These are phyloP conservation scores for Montipora capitata DNA, from an alignment of 92 coral and sea anemone genomes.

Conservation along the genomic window DNA sequence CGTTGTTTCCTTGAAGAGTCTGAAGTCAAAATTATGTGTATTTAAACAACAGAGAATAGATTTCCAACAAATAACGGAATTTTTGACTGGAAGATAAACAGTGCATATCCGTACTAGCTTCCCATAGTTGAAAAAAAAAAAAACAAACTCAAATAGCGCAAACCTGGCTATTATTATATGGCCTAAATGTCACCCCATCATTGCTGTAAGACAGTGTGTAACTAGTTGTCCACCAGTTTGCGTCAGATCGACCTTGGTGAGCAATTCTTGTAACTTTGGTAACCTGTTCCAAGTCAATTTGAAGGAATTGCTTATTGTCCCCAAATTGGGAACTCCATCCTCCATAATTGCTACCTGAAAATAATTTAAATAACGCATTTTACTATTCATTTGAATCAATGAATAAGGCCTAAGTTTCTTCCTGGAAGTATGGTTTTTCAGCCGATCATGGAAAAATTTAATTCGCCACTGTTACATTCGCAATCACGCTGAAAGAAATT, in stretches of 20 bases:
- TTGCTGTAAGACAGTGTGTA: slow-evolving; percentile 40
- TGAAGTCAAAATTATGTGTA: neutral
- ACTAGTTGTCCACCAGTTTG: slow-evolving; percentile 29
- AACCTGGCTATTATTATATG: neutral
- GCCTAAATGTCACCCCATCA: slow-evolving; percentile 21
- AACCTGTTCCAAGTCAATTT: neutral
- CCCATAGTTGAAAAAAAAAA: no score
- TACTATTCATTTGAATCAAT: no score
- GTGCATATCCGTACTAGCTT: no score
- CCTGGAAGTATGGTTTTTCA: no score
- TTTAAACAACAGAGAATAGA: no score
- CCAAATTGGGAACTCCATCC: slow-evolving; percentile 78
- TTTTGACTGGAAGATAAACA: no score
- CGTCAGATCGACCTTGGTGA: neutral
- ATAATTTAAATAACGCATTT: no score
- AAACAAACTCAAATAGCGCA: no score
- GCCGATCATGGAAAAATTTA: neutral
- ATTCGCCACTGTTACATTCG: neutral
- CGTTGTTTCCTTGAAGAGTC: slow-evolving; percentile 27
- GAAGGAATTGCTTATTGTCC: slow-evolving; percentile 11
- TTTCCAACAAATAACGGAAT: no score
- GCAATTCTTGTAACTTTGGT: slow-evolving; percentile 20
- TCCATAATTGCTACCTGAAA: slow-evolving; percentile 32
- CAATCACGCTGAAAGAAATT: no score
- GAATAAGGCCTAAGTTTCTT: no score